Conservation (phyloP, 2,113 vertebrate genomes). For the Saccopteryx leptura region DNA sequence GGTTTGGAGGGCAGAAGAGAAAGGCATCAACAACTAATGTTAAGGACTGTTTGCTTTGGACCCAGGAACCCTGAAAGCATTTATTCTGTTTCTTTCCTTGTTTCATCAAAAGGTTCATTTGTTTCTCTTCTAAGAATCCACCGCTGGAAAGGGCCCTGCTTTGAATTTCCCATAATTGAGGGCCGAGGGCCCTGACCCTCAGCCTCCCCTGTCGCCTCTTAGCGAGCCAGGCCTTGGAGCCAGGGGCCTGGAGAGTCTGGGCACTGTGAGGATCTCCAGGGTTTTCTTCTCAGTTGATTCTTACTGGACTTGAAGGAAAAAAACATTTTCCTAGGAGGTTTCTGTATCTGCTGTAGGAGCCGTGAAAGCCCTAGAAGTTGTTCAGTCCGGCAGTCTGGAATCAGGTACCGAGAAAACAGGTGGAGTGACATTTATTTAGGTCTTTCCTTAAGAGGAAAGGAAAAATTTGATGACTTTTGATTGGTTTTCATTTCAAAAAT, state of each 20-base stretch:
- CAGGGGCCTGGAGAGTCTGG: not conserved
- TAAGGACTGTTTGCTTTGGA: not conserved
- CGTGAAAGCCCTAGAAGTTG: not conserved
- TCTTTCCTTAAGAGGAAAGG: not conserved
- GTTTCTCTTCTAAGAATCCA: not conserved
- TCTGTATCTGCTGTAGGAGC: not conserved
- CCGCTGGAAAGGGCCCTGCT: not conserved
- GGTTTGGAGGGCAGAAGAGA: not conserved
- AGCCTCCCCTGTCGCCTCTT: not conserved
- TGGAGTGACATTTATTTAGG: not conserved
- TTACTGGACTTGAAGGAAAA: not conserved
- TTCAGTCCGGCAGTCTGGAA: not conserved
- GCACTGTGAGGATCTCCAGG: not conserved
- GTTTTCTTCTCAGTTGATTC: not conserved
- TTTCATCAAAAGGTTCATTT: not conserved
- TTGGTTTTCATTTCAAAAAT: not conserved
- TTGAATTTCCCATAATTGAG: not conserved
- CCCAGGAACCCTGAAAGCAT: not conserved
- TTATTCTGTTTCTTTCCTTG: not conserved
- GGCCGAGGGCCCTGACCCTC: not conserved
- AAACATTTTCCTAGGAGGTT: not conserved
- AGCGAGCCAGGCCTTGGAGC: not conserved
- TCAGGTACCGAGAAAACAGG: not conserved
- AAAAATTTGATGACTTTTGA: not conserved
- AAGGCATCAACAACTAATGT: not conserved